These are phyloP conservation scores for Antrozous pallidus DNA, from an alignment of 2,797 vertebrate genomes.

Conservation along the genomic window DNA sequence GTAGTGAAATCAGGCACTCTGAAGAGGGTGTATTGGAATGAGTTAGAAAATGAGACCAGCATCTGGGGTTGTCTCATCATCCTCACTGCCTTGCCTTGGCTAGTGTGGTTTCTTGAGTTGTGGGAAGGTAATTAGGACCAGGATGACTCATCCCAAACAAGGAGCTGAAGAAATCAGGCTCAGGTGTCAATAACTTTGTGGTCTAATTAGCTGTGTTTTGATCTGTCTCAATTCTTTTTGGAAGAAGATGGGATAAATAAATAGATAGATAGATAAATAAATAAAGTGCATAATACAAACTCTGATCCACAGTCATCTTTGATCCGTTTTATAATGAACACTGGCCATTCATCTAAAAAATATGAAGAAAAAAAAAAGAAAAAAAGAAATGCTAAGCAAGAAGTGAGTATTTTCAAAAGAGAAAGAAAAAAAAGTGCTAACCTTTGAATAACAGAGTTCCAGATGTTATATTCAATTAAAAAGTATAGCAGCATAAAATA, in stretches of 20 bases:
- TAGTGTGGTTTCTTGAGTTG: background rate
- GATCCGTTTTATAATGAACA: background rate
- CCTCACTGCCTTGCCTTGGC: background rate
- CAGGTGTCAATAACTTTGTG: background rate
- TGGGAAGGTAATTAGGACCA: background rate
- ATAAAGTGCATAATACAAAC: background rate
- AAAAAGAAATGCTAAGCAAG: background rate
- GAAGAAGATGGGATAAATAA: background rate
- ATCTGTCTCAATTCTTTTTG: background rate
- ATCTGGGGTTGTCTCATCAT: background rate
- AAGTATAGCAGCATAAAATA: background rate
- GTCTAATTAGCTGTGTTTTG: constrained; percentile 30
- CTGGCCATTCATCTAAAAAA: background rate
- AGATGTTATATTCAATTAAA: background rate
- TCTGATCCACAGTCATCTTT: background rate
- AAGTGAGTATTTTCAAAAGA: background rate
- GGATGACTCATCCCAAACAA: background rate
- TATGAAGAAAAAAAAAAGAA: background rate
- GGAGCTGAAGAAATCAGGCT: background rate
- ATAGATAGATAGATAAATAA: background rate
- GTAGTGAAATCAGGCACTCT: constrained; percentile 59
- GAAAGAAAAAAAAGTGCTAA: background rate
- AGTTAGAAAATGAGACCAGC: constrained; percentile 53
- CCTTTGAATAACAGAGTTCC: background rate
- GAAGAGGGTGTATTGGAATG: constrained; percentile 30